Percentiles rank a stretch among this genome's conserved stretches.
phyloP scores from a whole-genome alignment of 2,797 vertebrate genomes.

The Sarcophilus harrisii region DNA sequence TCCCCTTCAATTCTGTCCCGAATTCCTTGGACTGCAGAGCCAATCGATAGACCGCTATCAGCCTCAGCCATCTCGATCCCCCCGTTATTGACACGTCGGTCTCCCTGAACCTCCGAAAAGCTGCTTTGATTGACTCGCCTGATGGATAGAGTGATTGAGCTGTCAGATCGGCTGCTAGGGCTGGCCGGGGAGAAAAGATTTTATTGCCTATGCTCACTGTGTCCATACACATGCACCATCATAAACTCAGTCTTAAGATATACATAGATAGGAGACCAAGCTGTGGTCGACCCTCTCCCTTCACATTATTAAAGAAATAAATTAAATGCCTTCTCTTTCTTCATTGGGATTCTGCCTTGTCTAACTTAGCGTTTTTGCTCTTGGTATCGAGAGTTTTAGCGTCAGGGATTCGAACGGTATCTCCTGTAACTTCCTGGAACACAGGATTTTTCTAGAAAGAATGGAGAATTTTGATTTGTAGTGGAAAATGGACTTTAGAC shows the following conservation, averaged over 20 bases:
- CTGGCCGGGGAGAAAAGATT: constrained; percentile 74
- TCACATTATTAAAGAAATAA: constrained; percentile 33
- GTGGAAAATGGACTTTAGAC: not conserved
- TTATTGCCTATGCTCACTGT: constrained; percentile 77
- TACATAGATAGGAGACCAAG: not conserved
- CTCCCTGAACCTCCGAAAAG: constrained; percentile 87
- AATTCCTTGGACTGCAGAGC: constrained; percentile 58
- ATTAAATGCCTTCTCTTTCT: not conserved
- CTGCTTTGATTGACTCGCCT: constrained; percentile 88
- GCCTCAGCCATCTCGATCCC: constrained; percentile 79
- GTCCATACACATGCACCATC: constrained; percentile 7
- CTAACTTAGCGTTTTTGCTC: constrained; percentile 70
- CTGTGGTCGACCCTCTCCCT: not conserved
- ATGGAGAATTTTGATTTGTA: not conserved
- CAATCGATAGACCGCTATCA: constrained; percentile 73
- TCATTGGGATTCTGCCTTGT: not conserved
- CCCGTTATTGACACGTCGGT: constrained; percentile 85
- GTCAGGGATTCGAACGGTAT: not conserved
- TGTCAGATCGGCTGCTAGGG: constrained; percentile 83
- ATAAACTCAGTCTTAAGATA: not conserved
- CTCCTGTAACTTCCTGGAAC: not conserved
- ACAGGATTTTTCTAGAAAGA: not conserved
- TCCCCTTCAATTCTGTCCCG: not conserved
- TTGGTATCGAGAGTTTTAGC: not conserved
- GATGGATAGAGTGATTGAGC: constrained; percentile 90